phyloP scores from a whole-genome alignment of 2,113 vertebrate genomes.

The Mobula birostris region DNA sequence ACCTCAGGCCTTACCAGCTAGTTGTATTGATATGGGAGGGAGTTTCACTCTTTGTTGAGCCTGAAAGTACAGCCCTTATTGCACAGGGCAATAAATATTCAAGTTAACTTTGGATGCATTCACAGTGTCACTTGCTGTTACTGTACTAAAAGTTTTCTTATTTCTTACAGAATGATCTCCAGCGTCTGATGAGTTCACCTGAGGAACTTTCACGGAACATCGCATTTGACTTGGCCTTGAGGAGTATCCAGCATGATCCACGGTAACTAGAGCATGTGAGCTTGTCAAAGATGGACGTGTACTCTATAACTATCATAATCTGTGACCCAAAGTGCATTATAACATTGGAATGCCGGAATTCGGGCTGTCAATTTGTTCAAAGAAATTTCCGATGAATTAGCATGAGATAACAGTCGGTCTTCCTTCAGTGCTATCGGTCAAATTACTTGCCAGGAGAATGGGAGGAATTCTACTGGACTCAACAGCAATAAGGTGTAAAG shows the following conservation, averaged over 20 bases:
- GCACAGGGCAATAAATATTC: neutral
- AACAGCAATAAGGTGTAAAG: neutral
- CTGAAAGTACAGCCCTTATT: neutral
- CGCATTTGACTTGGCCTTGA: conserved; percentile 84
- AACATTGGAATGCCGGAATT: neutral
- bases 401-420: neutral
- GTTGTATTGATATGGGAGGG: neutral
- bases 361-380: neutral
- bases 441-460: neutral
- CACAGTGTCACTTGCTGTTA: neutral
- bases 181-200: conserved; percentile 82
- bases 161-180: conserved; percentile 73
- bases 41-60: neutral
- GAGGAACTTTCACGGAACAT: conserved; percentile 86
- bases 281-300: no score
- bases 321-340: neutral
- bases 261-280: conserved; percentile 57
- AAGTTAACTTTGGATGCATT: neutral
- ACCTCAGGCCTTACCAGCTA: neutral
- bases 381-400: neutral
- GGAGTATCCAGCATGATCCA: conserved; percentile 87
- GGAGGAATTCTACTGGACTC: neutral
- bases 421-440: neutral
- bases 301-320: no score
- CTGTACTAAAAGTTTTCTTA: neutral